These are phyloP conservation scores for Nymphalis c-album DNA, from an alignment of 2,888 invertebrate genomes.

Conservation along the genomic window DNA sequence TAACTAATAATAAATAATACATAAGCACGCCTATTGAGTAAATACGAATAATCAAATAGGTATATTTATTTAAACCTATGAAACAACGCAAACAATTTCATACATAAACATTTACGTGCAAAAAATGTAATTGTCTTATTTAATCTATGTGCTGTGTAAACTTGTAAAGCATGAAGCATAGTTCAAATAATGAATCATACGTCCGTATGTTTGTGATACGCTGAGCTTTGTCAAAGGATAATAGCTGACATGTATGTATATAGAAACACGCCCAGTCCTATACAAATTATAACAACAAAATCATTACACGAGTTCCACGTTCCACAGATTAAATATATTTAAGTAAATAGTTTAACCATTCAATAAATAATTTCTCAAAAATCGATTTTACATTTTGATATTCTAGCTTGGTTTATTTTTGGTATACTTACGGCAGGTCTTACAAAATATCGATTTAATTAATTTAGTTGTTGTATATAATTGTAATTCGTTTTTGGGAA, in stretches of 20 bases:
- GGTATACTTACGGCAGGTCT: too few species aligned
- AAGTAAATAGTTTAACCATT: not conserved
- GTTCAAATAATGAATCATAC: constrained; percentile 31
- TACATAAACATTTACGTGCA: not conserved
- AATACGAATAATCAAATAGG: too few species aligned
- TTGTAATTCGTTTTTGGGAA: too few species aligned
- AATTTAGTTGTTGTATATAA: too few species aligned
- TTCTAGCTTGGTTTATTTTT: too few species aligned
- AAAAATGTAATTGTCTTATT: constrained; percentile 7
- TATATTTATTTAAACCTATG: not conserved
- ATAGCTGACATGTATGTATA: constrained; percentile 16
- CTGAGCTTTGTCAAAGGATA: constrained; percentile 22
- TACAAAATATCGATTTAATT: too few species aligned
- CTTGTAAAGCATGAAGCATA: constrained; percentile 9
- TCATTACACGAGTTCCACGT: constrained; percentile 12
- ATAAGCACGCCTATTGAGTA: too few species aligned
- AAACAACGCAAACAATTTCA: not conserved
- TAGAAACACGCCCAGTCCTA: constrained; percentile 18
- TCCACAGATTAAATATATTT: not conserved
- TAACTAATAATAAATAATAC: not conserved
- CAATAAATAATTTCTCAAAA: too few species aligned
- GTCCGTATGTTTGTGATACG: constrained; percentile 21
- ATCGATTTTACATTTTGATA: too few species aligned
- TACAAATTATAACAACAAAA: constrained; percentile 7
- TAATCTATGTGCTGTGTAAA: constrained; percentile 3